A percentile compares a stretch with the other conserved stretches of the same genome.
Conservation (phyloP, 2,888 invertebrate species). For the Ectropis crepuscularia region DNA sequence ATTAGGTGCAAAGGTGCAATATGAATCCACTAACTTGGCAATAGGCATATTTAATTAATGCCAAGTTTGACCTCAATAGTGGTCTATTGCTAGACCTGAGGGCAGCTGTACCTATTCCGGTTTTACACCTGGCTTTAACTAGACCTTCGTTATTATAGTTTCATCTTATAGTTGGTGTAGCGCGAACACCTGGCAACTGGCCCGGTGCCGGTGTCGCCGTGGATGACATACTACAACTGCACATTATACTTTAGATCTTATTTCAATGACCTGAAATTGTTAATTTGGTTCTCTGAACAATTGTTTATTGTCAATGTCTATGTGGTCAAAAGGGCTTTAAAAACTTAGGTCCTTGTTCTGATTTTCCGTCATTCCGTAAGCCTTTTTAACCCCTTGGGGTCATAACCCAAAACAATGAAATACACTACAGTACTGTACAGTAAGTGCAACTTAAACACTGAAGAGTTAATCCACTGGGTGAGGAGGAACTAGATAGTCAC, state of each 20-base stretch:
- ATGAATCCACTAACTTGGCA: neutral
- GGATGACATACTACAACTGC: neutral
- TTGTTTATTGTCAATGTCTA: too few species aligned
- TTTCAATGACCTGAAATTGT: neutral
- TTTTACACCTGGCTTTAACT: constrained; percentile 57
- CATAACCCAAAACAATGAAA: too few species aligned
- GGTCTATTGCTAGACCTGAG: constrained; percentile 25
- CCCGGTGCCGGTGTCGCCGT: constrained; percentile 2
- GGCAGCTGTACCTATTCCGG: constrained; percentile 56
- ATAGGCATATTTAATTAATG: constrained; percentile 16
- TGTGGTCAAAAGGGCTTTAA: too few species aligned
- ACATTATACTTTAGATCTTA: neutral
- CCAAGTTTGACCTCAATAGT: constrained; percentile 24
- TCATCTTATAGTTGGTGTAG: constrained; percentile 7
- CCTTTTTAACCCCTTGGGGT: too few species aligned
- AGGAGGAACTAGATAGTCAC: constrained; percentile 41
- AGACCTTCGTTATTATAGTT: constrained; percentile 40
- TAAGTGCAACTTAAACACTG: too few species aligned
- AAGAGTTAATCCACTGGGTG: constrained; percentile 32
- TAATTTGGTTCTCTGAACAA: too few species aligned
- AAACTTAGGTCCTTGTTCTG: too few species aligned
- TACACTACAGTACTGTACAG: too few species aligned
- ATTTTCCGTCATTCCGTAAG: too few species aligned
- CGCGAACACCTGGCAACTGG: constrained; percentile 16
- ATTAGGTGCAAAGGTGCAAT: too few species aligned